These are phyloP conservation scores for Stenotaenia linearis DNA, from an alignment of 2,888 invertebrate species.

Conservation along the genomic window DNA sequence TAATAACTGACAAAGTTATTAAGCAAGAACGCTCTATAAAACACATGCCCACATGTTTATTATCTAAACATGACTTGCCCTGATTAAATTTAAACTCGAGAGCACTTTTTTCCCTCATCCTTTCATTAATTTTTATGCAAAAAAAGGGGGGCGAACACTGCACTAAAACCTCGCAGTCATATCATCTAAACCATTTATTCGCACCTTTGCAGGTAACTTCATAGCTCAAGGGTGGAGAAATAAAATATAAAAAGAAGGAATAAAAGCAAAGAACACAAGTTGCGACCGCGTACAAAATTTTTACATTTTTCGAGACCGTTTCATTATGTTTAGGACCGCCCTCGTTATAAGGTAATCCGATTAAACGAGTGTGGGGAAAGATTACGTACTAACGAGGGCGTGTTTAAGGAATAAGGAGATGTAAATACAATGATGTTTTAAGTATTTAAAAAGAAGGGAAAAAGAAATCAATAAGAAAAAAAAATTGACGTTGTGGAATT, in stretches of 20 bases:
- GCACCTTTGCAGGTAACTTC: conserved; percentile 15
- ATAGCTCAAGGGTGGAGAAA: background rate
- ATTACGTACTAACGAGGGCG: background rate
- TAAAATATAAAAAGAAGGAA: background rate
- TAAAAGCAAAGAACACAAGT: background rate
- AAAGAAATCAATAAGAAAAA: background rate
- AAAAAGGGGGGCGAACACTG: background rate
- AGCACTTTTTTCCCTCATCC: conserved; percentile 15
- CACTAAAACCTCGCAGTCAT: conserved; percentile 12
- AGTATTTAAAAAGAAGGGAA: background rate
- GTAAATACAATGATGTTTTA: background rate
- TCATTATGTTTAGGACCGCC: background rate
- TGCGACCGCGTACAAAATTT: background rate
- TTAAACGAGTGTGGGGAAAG: background rate
- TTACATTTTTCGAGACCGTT: background rate
- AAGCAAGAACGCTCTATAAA: background rate
- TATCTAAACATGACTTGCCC: conserved; percentile 15
- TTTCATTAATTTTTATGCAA: conserved; percentile 15
- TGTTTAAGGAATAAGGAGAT: background rate
- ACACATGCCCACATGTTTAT: conserved; percentile 4
- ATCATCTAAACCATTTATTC: conserved; percentile 8
- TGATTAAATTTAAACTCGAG: conserved; percentile 7
- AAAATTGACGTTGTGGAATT: background rate
- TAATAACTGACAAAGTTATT: background rate
- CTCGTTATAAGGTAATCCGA: background rate